A percentile compares a stretch with the other conserved stretches of the same genome.
Evolutionary conservation across 2,797 vertebrate species (phyloP).

Genomic region (Myotis pilosus): DNA sequence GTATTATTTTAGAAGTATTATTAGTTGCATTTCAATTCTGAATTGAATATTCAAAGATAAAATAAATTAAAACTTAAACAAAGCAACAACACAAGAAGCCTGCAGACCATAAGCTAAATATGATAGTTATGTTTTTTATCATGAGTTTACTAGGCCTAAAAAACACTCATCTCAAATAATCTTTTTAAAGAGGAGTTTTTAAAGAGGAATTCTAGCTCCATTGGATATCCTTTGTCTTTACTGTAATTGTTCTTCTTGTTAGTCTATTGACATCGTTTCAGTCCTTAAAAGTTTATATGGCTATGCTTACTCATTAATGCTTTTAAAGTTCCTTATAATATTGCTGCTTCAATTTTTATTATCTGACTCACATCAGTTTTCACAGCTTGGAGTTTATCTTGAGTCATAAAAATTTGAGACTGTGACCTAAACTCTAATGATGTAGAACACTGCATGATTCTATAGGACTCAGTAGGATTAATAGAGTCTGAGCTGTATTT

Average conservation of each 20-base stretch:
- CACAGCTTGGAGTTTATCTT: conserved; percentile 68
- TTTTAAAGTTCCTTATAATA: conserved; percentile 67
- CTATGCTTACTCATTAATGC: conserved; percentile 75
- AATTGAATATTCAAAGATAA: background rate
- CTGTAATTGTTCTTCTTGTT: conserved; percentile 53
- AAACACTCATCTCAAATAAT: background rate
- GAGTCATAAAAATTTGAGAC: conserved; percentile 56
- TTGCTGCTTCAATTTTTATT: conserved; percentile 64
- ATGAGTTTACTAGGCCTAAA: background rate
- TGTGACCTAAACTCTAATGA: conserved; percentile 60
- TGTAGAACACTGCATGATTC: conserved; percentile 1
- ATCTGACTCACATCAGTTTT: conserved; percentile 15
- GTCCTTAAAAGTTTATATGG: conserved; percentile 56
- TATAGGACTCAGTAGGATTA: background rate
- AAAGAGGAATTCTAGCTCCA: background rate
- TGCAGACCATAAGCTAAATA: background rate
- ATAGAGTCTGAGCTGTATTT: conserved; percentile 25
- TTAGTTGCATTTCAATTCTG: background rate
- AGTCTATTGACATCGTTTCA: conserved; percentile 57
- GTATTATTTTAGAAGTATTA: background rate
- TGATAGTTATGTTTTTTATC: background rate
- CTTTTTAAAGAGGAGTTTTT: background rate
- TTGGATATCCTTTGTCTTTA: conserved; percentile 61
- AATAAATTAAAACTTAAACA: background rate
- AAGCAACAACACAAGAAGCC: background rate